Evolutionary conservation across 2,113 vertebrate genomes (phyloP).

Genomic region (Oreochromis niloticus): DNA sequence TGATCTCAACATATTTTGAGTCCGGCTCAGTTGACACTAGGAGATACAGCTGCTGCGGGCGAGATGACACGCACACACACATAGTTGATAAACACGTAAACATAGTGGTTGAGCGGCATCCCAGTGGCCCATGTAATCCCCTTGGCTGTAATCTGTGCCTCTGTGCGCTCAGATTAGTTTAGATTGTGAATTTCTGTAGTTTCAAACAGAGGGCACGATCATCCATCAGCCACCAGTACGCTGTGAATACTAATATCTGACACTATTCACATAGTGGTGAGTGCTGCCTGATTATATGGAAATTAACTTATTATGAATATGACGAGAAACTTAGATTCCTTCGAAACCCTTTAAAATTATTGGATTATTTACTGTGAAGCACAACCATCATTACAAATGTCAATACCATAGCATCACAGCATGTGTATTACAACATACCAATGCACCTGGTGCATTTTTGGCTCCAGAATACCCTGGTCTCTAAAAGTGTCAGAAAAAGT

Average conservation of each 20-base stretch:
- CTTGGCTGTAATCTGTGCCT: conserved; percentile 63
- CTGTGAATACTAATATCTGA: not conserved
- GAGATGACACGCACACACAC: not conserved
- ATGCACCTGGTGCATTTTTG: not conserved
- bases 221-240: not conserved
- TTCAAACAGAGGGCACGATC: conserved; percentile 22
- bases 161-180: conserved; percentile 59
- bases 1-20: conserved; percentile 1
- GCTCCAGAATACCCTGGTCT: not conserved
- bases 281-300: not conserved
- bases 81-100: not conserved
- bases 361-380: not conserved
- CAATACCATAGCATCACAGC: not conserved
- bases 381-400: not conserved
- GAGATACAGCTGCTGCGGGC: not conserved
- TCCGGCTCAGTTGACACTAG: not conserved
- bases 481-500: not conserved
- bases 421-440: not conserved
- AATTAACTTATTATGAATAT: not conserved
- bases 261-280: not conserved
- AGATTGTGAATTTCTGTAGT: conserved; percentile 47
- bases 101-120: conserved; percentile 22
- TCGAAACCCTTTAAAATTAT: not conserved
- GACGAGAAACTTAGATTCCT: not conserved
- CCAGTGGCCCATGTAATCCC: conserved; percentile 59